A percentile compares a stretch with the other conserved stretches of the same genome.
phyloP scores from a whole-genome alignment of 1,140 invertebrate species.

The Micrasema longulum region DNA sequence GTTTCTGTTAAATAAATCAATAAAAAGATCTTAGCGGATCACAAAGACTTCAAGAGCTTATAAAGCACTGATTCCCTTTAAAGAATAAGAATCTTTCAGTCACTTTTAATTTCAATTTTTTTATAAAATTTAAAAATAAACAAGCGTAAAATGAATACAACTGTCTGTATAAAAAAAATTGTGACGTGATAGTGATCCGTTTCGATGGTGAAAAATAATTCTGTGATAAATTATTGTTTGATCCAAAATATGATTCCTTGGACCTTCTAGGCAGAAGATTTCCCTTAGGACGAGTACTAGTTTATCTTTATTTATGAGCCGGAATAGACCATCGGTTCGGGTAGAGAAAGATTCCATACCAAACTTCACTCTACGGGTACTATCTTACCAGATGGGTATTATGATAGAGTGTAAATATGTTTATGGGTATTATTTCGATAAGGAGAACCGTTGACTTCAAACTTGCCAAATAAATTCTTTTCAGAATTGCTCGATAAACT shows the following conservation, averaged over 20 bases:
- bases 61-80: too few species aligned
- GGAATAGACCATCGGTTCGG: conserved; percentile 22
- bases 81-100: too few species aligned
- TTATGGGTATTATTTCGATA: conserved; percentile 11
- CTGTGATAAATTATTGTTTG: conserved; percentile 31
- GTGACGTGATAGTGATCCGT: conserved; percentile 10
- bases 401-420: neutral
- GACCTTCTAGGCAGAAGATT: conserved; percentile 14
- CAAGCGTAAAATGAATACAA: too few species aligned
- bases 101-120: too few species aligned
- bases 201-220: conserved; percentile 7
- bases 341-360: neutral
- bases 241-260: conserved; percentile 36
- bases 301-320: conserved; percentile 33
- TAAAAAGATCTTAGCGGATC: too few species aligned
- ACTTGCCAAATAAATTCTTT: neutral
- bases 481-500: too few species aligned
- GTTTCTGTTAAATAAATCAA: too few species aligned
- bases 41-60: too few species aligned
- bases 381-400: neutral
- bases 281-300: conserved; percentile 11
- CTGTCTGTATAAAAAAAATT: neutral
- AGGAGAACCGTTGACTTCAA: neutral
- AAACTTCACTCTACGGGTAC: neutral
- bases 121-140: too few species aligned